Percentiles rank a stretch among this genome's conserved stretches.
phyloP scores from a whole-genome alignment of 2,888 invertebrate genomes.

The Stenodema calcarata region DNA sequence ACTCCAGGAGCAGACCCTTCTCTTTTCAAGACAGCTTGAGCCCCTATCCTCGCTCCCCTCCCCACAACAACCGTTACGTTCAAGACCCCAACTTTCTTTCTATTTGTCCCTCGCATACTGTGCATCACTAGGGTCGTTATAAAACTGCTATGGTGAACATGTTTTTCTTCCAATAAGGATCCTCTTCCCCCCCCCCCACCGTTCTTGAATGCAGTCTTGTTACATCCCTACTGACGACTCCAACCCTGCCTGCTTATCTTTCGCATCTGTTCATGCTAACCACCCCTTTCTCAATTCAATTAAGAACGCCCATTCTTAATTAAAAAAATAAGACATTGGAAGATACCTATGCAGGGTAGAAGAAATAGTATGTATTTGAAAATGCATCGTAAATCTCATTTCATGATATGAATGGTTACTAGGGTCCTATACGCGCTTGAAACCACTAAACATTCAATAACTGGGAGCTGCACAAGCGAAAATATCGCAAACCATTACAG shows the following conservation, averaged over 20 bases:
- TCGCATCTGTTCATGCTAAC: neutral
- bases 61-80: neutral
- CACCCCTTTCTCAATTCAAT: neutral
- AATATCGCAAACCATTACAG: no score
- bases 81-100: neutral
- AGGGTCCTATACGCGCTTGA: no score
- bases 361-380: no score
- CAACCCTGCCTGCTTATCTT: no score
- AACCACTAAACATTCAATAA: no score
- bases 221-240: neutral
- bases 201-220: neutral
- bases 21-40: neutral
- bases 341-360: no score
- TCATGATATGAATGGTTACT: no score
- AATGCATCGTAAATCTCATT: no score
- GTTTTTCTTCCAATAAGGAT: neutral
- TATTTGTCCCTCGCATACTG: neutral
- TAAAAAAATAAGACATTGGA: no score
- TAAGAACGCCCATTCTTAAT: neutral
- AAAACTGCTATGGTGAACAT: neutral
- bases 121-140: neutral
- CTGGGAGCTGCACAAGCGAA: no score
- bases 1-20: neutral
- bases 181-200: neutral
- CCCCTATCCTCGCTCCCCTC: neutral